These are phyloP conservation scores for Salarias fasciatus DNA, from an alignment of 2,797 vertebrate species.

Conservation along the genomic window DNA sequence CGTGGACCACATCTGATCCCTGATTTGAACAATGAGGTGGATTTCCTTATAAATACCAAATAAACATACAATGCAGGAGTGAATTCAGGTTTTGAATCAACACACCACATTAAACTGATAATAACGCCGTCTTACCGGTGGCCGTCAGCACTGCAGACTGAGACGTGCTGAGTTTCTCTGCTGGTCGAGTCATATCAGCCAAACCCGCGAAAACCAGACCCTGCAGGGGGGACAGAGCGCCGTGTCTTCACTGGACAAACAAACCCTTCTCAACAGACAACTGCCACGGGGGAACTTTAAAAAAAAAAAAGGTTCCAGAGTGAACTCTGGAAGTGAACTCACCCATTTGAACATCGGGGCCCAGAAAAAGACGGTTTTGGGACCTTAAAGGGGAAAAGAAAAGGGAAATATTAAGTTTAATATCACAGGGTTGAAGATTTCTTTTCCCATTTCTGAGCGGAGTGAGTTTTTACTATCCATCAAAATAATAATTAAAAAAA, in stretches of 20 bases:
- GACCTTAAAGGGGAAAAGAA: slow-evolving; percentile 82
- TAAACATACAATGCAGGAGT: too few species aligned
- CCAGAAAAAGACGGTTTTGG: slow-evolving; percentile 99
- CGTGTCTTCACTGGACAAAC: background rate
- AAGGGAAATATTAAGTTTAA: background rate
- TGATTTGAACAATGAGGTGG: too few species aligned
- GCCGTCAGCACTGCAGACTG: slow-evolving; percentile 94
- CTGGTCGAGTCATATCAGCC: slow-evolving; percentile 95
- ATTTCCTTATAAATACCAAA: too few species aligned
- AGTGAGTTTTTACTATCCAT: background rate
- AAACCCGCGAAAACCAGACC: slow-evolving; percentile 92
- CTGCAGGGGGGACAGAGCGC: slow-evolving; percentile 66
- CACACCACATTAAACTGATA: too few species aligned
- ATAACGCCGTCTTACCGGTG: slow-evolving; percentile 84
- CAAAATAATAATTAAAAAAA: background rate
- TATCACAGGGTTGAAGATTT: background rate
- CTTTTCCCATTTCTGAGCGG: background rate
- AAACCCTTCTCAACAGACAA: too few species aligned
- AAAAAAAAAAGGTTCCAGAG: too few species aligned
- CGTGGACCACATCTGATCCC: too few species aligned
- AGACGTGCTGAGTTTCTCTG: slow-evolving; percentile 93
- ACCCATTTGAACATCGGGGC: slow-evolving; percentile 99
- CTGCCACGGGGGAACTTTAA: too few species aligned
- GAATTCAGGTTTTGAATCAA: too few species aligned
- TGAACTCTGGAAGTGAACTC: too few species aligned